Evolutionary conservation across 2,113 vertebrate species (phyloP).

Genomic region (Cathartes aura): DNA sequence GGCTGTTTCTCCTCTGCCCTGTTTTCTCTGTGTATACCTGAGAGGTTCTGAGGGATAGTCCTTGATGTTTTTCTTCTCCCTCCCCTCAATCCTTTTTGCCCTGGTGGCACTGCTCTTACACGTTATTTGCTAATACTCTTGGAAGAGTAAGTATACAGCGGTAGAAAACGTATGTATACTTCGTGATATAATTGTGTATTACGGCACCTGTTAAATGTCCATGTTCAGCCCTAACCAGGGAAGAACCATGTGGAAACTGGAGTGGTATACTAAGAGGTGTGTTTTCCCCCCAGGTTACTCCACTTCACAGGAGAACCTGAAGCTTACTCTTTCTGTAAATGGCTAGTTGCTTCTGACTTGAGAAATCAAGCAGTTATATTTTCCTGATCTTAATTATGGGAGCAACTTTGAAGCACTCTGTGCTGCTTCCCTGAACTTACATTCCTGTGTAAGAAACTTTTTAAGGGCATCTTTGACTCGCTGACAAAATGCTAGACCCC

Average conservation of each 20-base stretch:
- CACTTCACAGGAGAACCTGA: neutral
- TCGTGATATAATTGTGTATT: accelerated
- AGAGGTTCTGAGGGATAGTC: neutral
- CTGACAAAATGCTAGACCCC: neutral
- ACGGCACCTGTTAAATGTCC: accelerated
- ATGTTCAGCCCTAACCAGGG: neutral
- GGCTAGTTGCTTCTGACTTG: neutral
- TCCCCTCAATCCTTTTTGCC: neutral
- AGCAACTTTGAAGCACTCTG: neutral
- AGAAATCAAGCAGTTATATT: neutral
- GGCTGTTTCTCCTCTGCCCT: too few relatives aligned
- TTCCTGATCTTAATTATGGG: neutral
- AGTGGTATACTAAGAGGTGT: accelerated
- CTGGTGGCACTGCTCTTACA: accelerated
- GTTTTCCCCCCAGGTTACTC: neutral
- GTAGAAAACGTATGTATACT: accelerated
- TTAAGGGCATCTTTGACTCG: neutral
- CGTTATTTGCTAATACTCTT: accelerated
- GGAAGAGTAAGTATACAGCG: neutral
- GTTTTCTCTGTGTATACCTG: neutral
- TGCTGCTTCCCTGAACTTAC: neutral
- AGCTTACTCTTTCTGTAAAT: neutral
- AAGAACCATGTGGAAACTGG: accelerated
- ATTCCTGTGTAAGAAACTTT: accelerated
- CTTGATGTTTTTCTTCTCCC: neutral